These are phyloP conservation scores for Poecilia gillii DNA, from an alignment of 2,797 vertebrate species.

Conservation along the genomic window DNA sequence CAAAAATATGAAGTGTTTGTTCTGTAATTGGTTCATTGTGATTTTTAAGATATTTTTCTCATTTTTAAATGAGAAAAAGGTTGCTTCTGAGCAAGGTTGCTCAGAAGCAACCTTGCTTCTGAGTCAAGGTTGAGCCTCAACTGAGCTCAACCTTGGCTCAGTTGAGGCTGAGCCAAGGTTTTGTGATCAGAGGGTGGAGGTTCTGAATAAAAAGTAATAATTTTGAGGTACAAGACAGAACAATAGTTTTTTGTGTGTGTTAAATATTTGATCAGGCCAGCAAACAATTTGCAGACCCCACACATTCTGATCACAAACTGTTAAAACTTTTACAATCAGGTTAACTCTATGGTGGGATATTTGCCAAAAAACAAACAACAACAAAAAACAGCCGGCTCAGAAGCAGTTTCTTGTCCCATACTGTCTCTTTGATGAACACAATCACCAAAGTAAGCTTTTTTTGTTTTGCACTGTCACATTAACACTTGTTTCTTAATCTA, in stretches of 20 bases:
- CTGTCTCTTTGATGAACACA: no score
- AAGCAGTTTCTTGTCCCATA: no score
- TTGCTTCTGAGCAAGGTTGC: no score
- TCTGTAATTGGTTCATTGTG: no score
- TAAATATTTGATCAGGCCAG: not conserved
- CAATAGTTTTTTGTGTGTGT: not conserved
- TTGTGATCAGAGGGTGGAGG: not conserved
- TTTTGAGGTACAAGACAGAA: not conserved
- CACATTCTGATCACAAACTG: not conserved
- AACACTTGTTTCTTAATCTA: not conserved
- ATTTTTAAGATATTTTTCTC: not conserved
- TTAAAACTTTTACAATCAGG: no score
- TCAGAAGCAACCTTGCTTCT: no score
- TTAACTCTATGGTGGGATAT: no score
- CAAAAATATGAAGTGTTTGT: not conserved
- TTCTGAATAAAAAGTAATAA: not conserved
- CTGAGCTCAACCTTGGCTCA: no score
- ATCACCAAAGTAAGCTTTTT: not conserved
- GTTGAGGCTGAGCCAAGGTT: not conserved
- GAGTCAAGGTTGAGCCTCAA: no score
- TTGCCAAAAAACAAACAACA: no score
- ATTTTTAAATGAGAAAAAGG: no score
- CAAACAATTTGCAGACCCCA: not conserved
- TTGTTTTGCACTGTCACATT: not conserved
- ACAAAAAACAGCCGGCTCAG: no score